Conservation (phyloP, 2,888 invertebrate genomes). For the Nebria salina region DNA sequence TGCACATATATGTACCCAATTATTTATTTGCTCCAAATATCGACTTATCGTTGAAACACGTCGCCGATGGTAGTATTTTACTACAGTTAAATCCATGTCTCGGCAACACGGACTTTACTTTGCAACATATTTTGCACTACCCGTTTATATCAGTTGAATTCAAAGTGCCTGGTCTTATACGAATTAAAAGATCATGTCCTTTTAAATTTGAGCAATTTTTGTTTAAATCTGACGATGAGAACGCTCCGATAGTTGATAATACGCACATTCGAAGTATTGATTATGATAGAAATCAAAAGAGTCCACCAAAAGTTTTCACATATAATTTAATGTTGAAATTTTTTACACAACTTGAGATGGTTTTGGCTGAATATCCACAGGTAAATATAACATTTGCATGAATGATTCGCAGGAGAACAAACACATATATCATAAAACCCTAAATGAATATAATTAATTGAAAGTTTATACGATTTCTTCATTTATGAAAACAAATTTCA, state of each 20-base stretch:
- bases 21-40: conserved; percentile 2
- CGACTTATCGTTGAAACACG: conserved; percentile 12
- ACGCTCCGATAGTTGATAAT: conserved; percentile 31
- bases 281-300: conserved; percentile 37
- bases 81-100: neutral
- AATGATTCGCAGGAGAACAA: too few relatives aligned
- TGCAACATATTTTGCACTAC: conserved; percentile 48
- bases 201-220: conserved; percentile 49
- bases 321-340: conserved; percentile 48
- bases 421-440: too few relatives aligned
- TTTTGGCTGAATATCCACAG: neutral
- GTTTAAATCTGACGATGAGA: conserved; percentile 41
- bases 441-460: too few relatives aligned
- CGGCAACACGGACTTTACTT: conserved; percentile 20
- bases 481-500: too few relatives aligned
- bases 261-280: conserved; percentile 27
- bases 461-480: too few relatives aligned
- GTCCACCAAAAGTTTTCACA: conserved; percentile 43
- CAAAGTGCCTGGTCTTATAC: conserved; percentile 48
- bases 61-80: neutral
- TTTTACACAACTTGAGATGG: conserved; percentile 46
- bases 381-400: neutral
- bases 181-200: conserved; percentile 45
- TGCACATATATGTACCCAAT: conserved; percentile 23
- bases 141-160: conserved; percentile 48